These are phyloP conservation scores for Megaceryle torquata DNA, from an alignment of 2,113 vertebrate genomes.

Conservation along the genomic window DNA sequence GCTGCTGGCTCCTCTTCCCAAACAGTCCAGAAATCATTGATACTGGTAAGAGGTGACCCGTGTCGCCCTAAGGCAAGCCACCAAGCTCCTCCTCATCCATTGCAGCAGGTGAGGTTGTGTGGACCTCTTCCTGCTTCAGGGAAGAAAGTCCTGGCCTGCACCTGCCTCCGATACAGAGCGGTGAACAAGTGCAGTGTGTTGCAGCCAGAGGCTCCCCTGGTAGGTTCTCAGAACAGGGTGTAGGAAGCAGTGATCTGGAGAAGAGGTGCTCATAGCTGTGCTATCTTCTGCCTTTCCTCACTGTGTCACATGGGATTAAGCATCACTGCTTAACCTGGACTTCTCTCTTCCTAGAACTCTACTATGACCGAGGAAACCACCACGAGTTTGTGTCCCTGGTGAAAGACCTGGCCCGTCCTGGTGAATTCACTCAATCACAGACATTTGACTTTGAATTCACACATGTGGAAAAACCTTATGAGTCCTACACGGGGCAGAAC, in stretches of 20 bases:
- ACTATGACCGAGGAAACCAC: constrained; percentile 97
- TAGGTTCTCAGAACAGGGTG: not conserved
- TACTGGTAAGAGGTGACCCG: not conserved
- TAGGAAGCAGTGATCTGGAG: not conserved
- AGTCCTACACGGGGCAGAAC: constrained; percentile 97
- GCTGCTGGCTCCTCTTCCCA: not conserved
- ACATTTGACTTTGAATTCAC: constrained; percentile 98
- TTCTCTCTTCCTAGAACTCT: constrained; percentile 82
- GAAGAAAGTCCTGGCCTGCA: not conserved
- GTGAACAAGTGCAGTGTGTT: not conserved
- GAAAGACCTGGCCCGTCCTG: constrained; percentile 94
- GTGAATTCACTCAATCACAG: constrained; percentile 93
- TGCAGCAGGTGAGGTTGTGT: not conserved
- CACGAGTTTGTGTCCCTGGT: constrained; percentile 98
- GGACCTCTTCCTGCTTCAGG: not conserved
- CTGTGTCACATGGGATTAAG: not conserved
- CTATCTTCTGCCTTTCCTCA: not conserved
- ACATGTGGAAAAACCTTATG: constrained; percentile 96
- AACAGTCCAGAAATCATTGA: not conserved
- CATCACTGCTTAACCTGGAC: not conserved
- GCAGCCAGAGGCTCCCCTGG: not conserved
- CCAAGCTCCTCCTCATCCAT: not conserved
- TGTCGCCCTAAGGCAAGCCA: not conserved
- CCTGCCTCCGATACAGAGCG: not conserved
- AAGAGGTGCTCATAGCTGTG: not conserved